Base-by-base conservation (phyloP, 2,113 vertebrate genomes). In the Loxodonta africana region DNA sequence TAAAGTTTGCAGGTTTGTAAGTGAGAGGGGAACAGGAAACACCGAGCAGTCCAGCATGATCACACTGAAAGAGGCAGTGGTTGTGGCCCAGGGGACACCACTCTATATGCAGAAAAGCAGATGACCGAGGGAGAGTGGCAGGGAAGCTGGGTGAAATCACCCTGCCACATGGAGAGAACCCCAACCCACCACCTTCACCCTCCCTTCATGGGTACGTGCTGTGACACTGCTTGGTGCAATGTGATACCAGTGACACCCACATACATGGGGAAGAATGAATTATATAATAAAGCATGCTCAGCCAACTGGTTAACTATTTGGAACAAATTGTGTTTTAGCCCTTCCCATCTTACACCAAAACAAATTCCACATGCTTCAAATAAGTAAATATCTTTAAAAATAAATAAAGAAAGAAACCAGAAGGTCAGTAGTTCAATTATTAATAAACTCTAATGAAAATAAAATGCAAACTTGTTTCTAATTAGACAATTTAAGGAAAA, bases 391-490 rank as follows among this genome's bases (percentile, higher is more conserved):
- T 88, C 83, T 92, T 73, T 73, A 46, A 89, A 93, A 84, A 83
- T 41, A 51, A 62, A 84, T 46, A 84, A 83, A 76, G 14, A 41
- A 46, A 77, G 48, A 83, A 69, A 62, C 67, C 74, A 80, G 85
- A 23, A 73, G n/a, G 14, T 46, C n/a, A 69, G 57, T 91, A 23
- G 73, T 74, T 81, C n/a, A 86, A 65, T 81, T 20, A 41, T 28
- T 69, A 87, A 91, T 28, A 53, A 86, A 77, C 17, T 63, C 63
- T 77, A 51, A 83, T 87, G 63, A 77, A 91, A 51, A 93, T 78
- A 63, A 33, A 96, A 86, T 57, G 41, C 6, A 65, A 83, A 90
- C n/a, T 81, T 82, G 37, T 65, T 84, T 96, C 63, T 76, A 28
- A 62, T 76, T 76, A 21, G 41, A 83, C 20, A 5, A 37, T 73